Evolutionary conservation across 2,888 invertebrate species (phyloP).

Genomic region (Lasioglossum leucozonium): DNA sequence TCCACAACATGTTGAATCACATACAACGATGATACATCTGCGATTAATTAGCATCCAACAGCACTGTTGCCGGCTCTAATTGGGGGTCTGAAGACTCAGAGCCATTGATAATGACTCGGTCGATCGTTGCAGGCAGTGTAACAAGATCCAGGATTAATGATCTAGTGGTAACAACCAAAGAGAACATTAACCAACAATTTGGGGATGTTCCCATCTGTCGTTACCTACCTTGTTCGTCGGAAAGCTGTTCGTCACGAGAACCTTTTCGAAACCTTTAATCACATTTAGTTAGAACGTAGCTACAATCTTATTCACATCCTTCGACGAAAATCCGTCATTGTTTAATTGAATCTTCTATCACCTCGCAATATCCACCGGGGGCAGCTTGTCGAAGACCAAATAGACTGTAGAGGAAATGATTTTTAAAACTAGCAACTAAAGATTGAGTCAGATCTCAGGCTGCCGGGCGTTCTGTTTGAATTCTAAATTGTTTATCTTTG

Average conservation of each 20-base stretch:
- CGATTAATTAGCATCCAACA: background rate
- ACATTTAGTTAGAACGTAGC: slow-evolving; percentile 83
- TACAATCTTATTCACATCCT: slow-evolving; percentile 84
- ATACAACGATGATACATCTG: slow-evolving; percentile 2
- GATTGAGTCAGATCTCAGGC: background rate
- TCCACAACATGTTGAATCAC: background rate
- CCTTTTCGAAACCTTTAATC: slow-evolving; percentile 65
- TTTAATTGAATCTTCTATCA: background rate
- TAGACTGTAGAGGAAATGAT: slow-evolving; percentile 59
- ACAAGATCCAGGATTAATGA: slow-evolving; percentile 82
- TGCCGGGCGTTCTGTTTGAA: background rate
- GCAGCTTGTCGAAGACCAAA: slow-evolving; percentile 76
- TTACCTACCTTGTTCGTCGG: slow-evolving; percentile 82
- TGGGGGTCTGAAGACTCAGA: background rate
- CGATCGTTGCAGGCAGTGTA: slow-evolving; percentile 79
- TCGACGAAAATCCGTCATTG: slow-evolving; percentile 80
- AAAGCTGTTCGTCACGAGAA: slow-evolving; percentile 75
- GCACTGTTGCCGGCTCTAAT: background rate
- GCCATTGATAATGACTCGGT: slow-evolving; percentile 26
- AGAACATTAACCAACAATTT: slow-evolving; percentile 81
- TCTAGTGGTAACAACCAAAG: slow-evolving; percentile 85
- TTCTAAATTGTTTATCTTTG: background rate
- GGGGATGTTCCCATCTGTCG: slow-evolving; percentile 82
- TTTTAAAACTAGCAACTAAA: background rate
- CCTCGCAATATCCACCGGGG: slow-evolving; percentile 57